Conservation (phyloP, 2,888 invertebrate species). For the Campoplex nolae region DNA sequence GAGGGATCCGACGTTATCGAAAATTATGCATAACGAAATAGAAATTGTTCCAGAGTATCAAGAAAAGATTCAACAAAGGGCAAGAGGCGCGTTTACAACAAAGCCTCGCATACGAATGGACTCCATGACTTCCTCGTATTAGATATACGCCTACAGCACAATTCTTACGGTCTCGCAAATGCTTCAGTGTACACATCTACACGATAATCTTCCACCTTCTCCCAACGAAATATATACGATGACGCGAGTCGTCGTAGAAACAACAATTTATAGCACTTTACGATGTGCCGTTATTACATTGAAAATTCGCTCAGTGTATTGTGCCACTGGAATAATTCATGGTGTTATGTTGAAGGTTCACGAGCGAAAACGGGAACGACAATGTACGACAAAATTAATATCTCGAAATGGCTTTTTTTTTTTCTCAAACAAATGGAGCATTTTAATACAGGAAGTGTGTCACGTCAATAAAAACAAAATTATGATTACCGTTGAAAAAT, state of each 20-base stretch:
- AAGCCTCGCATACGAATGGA: not conserved
- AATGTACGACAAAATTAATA: not conserved
- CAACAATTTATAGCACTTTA: conserved; percentile 4
- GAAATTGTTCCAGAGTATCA: not conserved
- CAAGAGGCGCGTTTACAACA: not conserved
- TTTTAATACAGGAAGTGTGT: not conserved
- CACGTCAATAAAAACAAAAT: not conserved
- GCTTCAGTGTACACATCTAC: not conserved
- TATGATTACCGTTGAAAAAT: not conserved
- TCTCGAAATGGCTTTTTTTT: not conserved
- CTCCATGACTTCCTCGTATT: not conserved
- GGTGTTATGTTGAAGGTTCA: not conserved
- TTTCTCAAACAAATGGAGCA: not conserved
- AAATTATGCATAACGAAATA: not conserved
- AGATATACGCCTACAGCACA: not conserved
- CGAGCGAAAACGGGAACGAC: not conserved
- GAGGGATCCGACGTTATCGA: not conserved
- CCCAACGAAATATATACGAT: not conserved
- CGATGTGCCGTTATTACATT: not conserved
- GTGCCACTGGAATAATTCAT: not conserved
- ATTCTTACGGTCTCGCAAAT: not conserved
- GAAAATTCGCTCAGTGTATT: not conserved
- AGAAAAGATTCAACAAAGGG: not conserved
- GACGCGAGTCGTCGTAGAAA: not conserved
- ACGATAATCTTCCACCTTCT: not conserved